Evolutionary conservation across 2,113 vertebrate genomes (phyloP).

Genomic region (Alligator sinensis): DNA sequence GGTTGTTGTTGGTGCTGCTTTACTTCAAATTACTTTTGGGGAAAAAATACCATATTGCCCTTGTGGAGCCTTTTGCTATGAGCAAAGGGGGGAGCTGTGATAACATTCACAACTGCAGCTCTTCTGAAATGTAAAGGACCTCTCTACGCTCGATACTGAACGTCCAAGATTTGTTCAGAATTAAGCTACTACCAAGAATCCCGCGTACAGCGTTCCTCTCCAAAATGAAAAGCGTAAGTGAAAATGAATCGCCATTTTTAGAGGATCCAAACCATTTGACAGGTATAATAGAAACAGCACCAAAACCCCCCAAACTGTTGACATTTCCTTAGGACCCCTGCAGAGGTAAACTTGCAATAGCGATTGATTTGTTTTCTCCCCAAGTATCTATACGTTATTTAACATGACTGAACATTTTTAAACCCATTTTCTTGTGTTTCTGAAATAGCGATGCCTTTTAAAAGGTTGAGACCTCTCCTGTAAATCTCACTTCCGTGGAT

Average conservation of each 20-base stretch:
- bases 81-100: neutral
- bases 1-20: no score
- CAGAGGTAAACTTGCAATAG: neutral
- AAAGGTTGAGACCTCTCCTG: neutral
- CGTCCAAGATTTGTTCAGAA: no score
- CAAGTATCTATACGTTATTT: constrained; percentile 53
- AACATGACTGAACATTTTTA: constrained; percentile 33
- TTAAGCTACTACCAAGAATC: no score
- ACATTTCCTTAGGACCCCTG: constrained; percentile 29
- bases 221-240: no score
- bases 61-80: no score
- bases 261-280: neutral
- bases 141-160: no score
- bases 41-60: no score
- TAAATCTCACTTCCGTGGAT: neutral
- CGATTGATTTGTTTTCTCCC: constrained; percentile 56
- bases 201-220: no score
- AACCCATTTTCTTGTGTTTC: constrained; percentile 26
- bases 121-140: neutral
- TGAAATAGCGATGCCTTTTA: constrained; percentile 48
- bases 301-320: neutral
- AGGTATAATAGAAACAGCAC: neutral
- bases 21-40: no score
- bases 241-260: neutral
- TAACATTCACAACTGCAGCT: rapidly evolving